These are phyloP conservation scores for Ahaetulla prasina DNA, from an alignment of 2,113 vertebrate species.

Conservation along the genomic window DNA sequence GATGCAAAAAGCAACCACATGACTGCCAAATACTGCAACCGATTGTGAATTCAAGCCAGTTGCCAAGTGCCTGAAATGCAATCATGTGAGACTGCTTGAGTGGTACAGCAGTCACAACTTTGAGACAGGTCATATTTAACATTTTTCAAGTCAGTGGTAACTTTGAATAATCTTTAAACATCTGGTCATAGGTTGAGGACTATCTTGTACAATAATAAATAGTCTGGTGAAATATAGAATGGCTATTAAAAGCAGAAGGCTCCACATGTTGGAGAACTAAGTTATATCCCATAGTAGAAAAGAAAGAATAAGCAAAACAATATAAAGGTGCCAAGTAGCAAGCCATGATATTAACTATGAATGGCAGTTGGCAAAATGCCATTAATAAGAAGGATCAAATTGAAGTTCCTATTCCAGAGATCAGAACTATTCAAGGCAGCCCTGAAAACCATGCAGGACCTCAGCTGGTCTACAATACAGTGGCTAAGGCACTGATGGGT, in stretches of 20 bases:
- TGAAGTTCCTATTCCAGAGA: not conserved
- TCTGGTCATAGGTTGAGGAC: not conserved
- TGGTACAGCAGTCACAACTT: not conserved
- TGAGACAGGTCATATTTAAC: not conserved
- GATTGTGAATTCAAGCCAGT: not conserved
- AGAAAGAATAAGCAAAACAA: constrained; percentile 1
- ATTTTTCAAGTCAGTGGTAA: not conserved
- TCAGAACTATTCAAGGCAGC: not conserved
- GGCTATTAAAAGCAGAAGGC: not conserved
- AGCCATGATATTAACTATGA: not conserved
- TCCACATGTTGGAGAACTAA: not conserved
- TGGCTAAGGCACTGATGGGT: not conserved
- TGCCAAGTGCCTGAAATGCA: not conserved
- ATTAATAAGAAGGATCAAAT: not conserved
- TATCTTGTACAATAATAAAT: not conserved
- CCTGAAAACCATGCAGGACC: not conserved
- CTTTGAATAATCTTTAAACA: not conserved
- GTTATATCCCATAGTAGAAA: not conserved
- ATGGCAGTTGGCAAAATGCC: not conserved
- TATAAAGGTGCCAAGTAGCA: not conserved
- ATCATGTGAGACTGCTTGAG: not conserved
- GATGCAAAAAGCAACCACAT: not conserved
- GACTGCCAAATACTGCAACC: not conserved
- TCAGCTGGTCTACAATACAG: not conserved
- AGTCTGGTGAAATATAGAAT: not conserved